These are phyloP conservation scores for Oncorhynchus nerka DNA, from an alignment of 2,113 vertebrate species.

Conservation along the genomic window DNA sequence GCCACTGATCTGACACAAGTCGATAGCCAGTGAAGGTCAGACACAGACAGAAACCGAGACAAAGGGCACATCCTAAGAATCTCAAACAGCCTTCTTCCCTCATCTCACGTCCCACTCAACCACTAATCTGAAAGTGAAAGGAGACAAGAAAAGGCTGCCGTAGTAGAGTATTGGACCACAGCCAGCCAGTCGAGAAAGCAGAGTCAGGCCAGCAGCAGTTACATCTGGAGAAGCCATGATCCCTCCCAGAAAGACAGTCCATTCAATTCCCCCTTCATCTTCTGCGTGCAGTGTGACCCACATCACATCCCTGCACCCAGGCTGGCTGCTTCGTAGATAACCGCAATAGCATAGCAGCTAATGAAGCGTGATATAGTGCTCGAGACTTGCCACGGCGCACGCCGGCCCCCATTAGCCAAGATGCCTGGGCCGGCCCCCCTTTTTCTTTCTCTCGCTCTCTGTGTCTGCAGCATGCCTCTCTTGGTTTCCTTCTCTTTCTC, in stretches of 20 bases:
- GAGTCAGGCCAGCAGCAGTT: constrained; percentile 11
- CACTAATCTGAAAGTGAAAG: constrained; percentile 14
- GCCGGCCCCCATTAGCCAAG: constrained; percentile 48
- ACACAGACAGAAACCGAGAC: neutral
- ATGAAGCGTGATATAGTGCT: constrained; percentile 13
- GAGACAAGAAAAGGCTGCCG: constrained; percentile 15
- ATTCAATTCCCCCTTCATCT: neutral
- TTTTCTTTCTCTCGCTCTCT: neutral
- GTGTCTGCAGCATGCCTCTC: neutral
- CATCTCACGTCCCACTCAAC: constrained; percentile 27
- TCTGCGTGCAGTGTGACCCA: neutral
- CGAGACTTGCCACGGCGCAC: constrained; percentile 9
- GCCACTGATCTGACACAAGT: neutral
- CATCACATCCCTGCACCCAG: neutral
- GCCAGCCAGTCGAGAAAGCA: constrained; percentile 10
- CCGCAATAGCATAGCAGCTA: neutral
- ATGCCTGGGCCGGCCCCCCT: neutral
- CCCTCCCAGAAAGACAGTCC: neutral
- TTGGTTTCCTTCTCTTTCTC: neutral
- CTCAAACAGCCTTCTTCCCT: constrained; percentile 12
- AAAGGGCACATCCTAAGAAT: neutral
- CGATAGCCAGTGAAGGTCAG: neutral
- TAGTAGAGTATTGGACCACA: constrained; percentile 30
- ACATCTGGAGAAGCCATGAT: constrained; percentile 10
- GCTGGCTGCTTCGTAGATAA: neutral